Conservation (phyloP, 2,113 vertebrate genomes). For the Quiscalus mexicanus region DNA sequence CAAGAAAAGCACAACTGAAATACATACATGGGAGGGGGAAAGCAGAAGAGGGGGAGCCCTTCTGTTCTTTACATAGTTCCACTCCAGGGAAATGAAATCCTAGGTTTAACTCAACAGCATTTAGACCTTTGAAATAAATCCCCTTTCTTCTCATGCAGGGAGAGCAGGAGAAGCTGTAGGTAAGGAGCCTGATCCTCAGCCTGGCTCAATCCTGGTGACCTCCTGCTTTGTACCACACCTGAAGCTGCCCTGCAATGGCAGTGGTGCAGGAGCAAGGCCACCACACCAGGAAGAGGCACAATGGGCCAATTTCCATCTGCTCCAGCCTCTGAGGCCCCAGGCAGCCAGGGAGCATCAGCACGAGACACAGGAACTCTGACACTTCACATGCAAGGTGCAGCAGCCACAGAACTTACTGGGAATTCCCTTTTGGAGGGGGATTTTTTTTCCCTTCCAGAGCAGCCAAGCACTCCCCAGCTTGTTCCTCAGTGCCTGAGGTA, state of each 20-base stretch:
- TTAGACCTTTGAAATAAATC: background rate
- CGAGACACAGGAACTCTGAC: fast-evolving
- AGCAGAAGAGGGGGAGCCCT: background rate
- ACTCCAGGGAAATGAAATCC: background rate
- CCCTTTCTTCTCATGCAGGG: background rate
- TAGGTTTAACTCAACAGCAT: background rate
- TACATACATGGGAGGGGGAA: fast-evolving
- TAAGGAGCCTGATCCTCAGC: background rate
- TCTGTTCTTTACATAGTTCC: background rate
- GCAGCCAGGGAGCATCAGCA: background rate
- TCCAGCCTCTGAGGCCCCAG: background rate
- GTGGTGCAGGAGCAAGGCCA: background rate
- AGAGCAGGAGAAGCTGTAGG: background rate
- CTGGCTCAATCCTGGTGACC: background rate
- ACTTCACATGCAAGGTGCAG: fast-evolving
- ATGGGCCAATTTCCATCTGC: background rate
- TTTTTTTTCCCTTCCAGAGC: background rate
- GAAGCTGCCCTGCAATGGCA: background rate
- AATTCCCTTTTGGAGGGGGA: background rate
- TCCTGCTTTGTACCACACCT: background rate
- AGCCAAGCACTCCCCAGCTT: background rate
- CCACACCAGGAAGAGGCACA: background rate
- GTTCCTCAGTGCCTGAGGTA: background rate
- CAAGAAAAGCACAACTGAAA: background rate
- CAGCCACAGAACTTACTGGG: background rate